These are phyloP conservation scores for Euleptes europaea DNA, from an alignment of 2,113 vertebrate genomes.

Conservation along the genomic window DNA sequence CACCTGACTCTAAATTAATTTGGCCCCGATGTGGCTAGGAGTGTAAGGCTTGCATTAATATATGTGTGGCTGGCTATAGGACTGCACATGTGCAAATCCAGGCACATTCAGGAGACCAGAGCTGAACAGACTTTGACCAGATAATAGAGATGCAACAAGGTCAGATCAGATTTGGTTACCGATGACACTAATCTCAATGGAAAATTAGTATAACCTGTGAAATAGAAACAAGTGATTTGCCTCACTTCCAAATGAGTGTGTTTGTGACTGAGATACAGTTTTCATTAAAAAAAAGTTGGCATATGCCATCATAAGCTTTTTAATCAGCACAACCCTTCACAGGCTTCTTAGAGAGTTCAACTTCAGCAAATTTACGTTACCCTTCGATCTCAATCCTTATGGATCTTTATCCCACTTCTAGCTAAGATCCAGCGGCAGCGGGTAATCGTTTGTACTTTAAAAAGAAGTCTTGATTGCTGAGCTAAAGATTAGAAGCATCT, in stretches of 20 bases:
- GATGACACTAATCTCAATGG: background rate
- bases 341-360: background rate
- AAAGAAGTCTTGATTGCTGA: background rate
- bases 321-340: background rate
- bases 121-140: no score
- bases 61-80: no score
- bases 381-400: background rate
- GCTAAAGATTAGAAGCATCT: background rate
- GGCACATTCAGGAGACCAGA: no score
- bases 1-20: no score
- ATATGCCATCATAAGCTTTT: background rate
- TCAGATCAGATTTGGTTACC: background rate
- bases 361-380: background rate
- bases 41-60: no score
- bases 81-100: no score
- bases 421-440: background rate
- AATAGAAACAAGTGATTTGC: background rate
- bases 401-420: background rate
- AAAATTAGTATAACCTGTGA: no score
- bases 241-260: background rate
- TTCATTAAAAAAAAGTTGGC: background rate
- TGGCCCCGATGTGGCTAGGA: no score
- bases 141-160: background rate
- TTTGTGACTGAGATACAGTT: background rate
- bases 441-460: background rate